Percentiles rank a stretch among this genome's conserved stretches.
Conservation (phyloP, 2,797 vertebrate genomes). For the Chelmon rostratus region DNA sequence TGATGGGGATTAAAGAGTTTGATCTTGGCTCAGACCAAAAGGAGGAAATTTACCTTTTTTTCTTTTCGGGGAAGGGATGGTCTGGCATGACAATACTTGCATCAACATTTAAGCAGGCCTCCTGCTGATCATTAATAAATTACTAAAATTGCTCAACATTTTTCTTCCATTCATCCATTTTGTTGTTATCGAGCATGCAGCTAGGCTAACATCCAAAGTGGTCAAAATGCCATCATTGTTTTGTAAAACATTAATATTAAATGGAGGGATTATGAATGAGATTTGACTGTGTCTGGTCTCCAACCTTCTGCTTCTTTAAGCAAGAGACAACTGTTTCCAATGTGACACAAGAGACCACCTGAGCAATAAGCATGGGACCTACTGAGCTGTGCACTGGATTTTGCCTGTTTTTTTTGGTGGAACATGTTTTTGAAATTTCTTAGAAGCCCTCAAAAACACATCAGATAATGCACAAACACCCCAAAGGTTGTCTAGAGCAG, state of each 20-base stretch:
- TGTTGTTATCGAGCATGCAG: conserved; percentile 4
- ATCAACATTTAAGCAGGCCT: conserved; percentile 22
- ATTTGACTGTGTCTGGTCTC: not conserved
- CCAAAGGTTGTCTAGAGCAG: no score
- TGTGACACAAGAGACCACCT: not conserved
- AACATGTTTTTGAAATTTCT: no score
- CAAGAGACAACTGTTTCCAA: not conserved
- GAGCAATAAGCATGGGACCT: not conserved
- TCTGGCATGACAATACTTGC: not conserved
- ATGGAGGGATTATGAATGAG: not conserved
- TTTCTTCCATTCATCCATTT: conserved; percentile 15
- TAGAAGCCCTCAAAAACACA: no score
- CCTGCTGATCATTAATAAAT: conserved; percentile 15
- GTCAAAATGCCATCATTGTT: conserved; percentile 16
- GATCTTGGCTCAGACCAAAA: not conserved
- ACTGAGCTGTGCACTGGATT: no score
- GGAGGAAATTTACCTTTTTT: not conserved
- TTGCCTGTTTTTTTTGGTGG: no score
- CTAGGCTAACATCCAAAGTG: not conserved
- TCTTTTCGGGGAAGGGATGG: not conserved
- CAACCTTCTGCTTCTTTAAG: conserved; percentile 17
- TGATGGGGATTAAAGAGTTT: not conserved
- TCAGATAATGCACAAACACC: no score
- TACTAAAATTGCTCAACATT: conserved; percentile 7
- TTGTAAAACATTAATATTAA: conserved; percentile 24